phyloP scores from a whole-genome alignment of 2,797 vertebrate species.

The Rhinichthys osculus region DNA sequence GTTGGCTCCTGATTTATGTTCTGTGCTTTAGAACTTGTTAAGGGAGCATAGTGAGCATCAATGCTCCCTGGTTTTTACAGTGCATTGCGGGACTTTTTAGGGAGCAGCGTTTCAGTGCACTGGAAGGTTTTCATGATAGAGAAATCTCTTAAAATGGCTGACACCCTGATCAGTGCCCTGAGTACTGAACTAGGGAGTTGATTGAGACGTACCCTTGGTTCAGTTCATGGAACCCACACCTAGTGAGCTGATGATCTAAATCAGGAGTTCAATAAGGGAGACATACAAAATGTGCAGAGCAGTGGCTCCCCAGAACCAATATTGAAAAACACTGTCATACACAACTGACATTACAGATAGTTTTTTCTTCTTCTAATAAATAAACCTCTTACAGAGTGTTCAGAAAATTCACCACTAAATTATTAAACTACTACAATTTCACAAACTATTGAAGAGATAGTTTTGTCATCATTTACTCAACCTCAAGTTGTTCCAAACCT shows the following conservation, averaged over 20 bases:
- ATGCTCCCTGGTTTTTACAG: neutral
- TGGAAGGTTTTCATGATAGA: no score
- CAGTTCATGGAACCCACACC: neutral
- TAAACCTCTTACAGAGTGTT: neutral
- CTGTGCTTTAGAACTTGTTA: neutral
- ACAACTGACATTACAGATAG: neutral
- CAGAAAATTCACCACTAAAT: neutral
- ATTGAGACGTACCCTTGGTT: neutral
- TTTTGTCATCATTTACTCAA: no score
- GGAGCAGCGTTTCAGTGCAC: neutral
- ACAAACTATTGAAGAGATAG: neutral
- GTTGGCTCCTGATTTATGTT: no score
- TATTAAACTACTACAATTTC: neutral
- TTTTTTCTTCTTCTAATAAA: neutral
- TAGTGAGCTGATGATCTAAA: no score
- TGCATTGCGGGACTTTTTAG: no score
- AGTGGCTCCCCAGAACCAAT: neutral
- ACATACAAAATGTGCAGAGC: neutral
- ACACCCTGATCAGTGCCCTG: no score
- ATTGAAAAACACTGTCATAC: neutral
- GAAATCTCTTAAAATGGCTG: no score
- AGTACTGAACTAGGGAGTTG: neutral
- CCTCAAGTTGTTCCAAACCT: no score
- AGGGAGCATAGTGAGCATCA: neutral
- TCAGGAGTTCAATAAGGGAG: neutral